Conservation (phyloP, 2,888 invertebrate genomes). For the Leptinotarsa peninsularis region DNA sequence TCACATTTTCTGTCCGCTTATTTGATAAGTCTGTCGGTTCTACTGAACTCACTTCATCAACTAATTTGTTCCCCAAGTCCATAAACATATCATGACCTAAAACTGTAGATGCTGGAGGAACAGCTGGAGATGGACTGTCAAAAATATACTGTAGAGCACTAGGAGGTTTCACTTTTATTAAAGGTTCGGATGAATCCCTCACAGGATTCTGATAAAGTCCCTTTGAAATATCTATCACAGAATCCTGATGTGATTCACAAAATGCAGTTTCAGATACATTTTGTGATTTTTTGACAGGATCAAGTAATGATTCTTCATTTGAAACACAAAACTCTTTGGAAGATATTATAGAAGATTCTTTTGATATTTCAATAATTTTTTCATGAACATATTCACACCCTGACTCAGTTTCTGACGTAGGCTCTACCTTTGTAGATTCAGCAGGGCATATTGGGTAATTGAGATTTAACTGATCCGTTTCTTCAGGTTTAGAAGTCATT, state of each 20-base stretch:
- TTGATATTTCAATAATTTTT: neutral
- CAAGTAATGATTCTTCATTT: neutral
- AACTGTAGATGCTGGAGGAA: constrained; percentile 9
- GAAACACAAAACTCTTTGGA: neutral
- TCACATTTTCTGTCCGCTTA: constrained; percentile 62
- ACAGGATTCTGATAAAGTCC: constrained; percentile 20
- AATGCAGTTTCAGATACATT: neutral
- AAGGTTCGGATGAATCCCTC: constrained; percentile 32
- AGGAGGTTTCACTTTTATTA: constrained; percentile 48
- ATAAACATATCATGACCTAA: constrained; percentile 27
- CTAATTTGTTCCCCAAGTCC: constrained; percentile 11
- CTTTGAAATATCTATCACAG: constrained; percentile 22
- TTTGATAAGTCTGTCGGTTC: constrained; percentile 65
- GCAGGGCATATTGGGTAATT: neutral
- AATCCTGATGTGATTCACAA: neutral
- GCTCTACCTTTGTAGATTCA: neutral
- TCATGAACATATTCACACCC: neutral
- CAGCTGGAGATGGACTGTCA: constrained; percentile 22
- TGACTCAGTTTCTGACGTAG: neutral
- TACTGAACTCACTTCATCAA: constrained; percentile 24
- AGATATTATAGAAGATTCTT: neutral
- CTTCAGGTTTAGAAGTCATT: constrained; percentile 31
- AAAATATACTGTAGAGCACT: constrained; percentile 41
- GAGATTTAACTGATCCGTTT: constrained; percentile 3
- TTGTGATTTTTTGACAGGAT: neutral